Percentiles rank a stretch among this genome's conserved stretches.
These are phyloP conservation scores for Torymus texanus DNA, from an alignment of 2,888 invertebrate genomes.

Conservation along the genomic window DNA sequence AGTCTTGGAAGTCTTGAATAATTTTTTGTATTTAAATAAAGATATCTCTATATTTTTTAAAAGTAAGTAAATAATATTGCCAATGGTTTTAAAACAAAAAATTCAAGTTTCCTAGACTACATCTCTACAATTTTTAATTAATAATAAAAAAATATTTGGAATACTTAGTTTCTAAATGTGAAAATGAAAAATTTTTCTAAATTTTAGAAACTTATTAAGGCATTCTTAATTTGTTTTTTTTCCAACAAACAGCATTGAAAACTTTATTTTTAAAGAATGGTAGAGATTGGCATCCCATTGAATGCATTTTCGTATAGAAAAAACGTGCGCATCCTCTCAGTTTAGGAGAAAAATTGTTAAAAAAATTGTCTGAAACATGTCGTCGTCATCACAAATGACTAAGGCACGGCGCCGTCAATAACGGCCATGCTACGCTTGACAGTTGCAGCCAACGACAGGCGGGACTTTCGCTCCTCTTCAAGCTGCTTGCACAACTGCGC, in stretches of 20 bases:
- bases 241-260: slow-evolving; percentile 14
- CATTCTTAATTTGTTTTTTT: slow-evolving; percentile 12
- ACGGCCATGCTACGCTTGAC: slow-evolving; percentile 71
- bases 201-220: slow-evolving; percentile 28
- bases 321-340: slow-evolving; percentile 30
- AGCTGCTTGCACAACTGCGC: slow-evolving; percentile 79
- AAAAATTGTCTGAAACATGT: slow-evolving; percentile 36
- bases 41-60: no score
- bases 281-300: slow-evolving; percentile 36
- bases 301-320: slow-evolving; percentile 45
- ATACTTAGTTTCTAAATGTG: slow-evolving; percentile 9
- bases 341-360: slow-evolving; percentile 25
- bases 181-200: slow-evolving; percentile 1
- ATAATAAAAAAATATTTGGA: slow-evolving; percentile 24
- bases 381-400: slow-evolving; percentile 46
- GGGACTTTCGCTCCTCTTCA: slow-evolving; percentile 81
- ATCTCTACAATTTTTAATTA: slow-evolving; percentile 19
- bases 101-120: slow-evolving; percentile 28
- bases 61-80: background rate
- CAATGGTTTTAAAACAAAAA: background rate
- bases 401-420: slow-evolving; percentile 65
- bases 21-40: no score
- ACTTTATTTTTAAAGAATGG: slow-evolving; percentile 20
- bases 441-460: slow-evolving; percentile 73
- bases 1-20: slow-evolving; percentile 36